Base-by-base conservation (phyloP, 2,888 invertebrate species). In the Trisateles emortualis region DNA sequence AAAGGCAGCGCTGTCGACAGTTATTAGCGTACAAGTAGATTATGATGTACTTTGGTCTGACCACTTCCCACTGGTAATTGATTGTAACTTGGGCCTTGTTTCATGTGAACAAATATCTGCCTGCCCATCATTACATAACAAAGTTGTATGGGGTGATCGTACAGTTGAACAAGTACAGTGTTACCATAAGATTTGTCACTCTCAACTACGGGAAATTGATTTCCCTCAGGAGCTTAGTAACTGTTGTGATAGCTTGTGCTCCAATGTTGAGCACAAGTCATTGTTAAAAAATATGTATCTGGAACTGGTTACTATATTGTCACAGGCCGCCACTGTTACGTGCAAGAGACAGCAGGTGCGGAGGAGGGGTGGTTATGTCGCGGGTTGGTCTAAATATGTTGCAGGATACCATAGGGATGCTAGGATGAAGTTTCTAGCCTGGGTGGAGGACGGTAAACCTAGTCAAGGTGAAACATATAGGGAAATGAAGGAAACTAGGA, bases 211-310 rank as follows among this genome's bases (percentile, higher is more conserved):
- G 33, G 38, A 38, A 2, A 43, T 56, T 14, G 46, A 56, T 38
- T 56, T 51, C 26, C 55, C 55, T 2, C 8, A 24, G 0, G 46
- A 38, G 6, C 9, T 56, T 2, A 9, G 24, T 14, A 26, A 10
- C 1, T 56, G 55, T 43, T 42, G 43, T 39, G 55, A 56, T 29
- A 19, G 40, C n/a, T 22, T 44, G 11, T 52, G 52, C 40, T 22
- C 24, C 17, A 33, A 44, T 38, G n/a, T 8, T 17, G 47, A 26
- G 19, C 51, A 57, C 36, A 39, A 36, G 6, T 8, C 10, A 19
- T 8, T 57, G 3, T 24, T 56, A 22, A 26, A 46, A 22, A 33
- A 43, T 11, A 41, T 57, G 42, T 57, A 57, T 11, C 9, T 32
- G 2, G 14, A 33, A 8, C 22, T 52, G 39, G 30, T 57, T 36